Evolutionary conservation across 2,113 vertebrate species (phyloP), one percentile per base, ranked within the genome.

Genomic region (Xiphophorus couchianus): DNA sequence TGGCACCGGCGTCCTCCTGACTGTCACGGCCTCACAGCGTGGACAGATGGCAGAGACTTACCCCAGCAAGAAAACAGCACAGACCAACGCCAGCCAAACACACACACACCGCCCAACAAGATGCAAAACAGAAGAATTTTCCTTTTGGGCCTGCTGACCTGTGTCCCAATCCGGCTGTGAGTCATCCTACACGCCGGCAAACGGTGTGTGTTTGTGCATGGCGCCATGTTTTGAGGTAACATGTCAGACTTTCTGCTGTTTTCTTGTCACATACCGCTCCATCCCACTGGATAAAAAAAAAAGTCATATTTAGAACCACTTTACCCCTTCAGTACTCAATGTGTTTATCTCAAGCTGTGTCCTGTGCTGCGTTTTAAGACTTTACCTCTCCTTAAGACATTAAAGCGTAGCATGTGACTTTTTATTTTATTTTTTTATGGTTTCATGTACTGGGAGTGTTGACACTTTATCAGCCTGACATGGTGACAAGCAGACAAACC

Each of bases 11-110:
- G 12, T 75, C 72, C 73, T 76, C 72, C 74, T n/a, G 69, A 48
- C 62, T 89, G 90, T 85, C 48, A 83, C 90, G 74, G 90, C 88
- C 91, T 85, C 58, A 83, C 89, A 77, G 90, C 28, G 84, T 63
- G 83, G 79, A 86, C 93, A 95, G 94, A 93, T 93, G 94, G 93
- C 68, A 60, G 91, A 91, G 91, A 90, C 71, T 90, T 92, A 85
- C 93, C 91, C 87, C 33, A 81, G 83, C 12, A 80, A 84, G 77
- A 81, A 81, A 80, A 73, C 69, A 76, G 69, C 83, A 65, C 71
- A 58, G 25, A n/a, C 25, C 2, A 25, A 58, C 51, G 10, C 51
- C 51, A 58, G 25, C 51, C 51, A 58, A 58, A 7, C 25, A 73
- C 62, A 58, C 70, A 25, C 51, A 37, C 80, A 25, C 10, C 10